Base-by-base conservation (phyloP, 23 tunicate species). In the Ciona savignyi region DNA sequence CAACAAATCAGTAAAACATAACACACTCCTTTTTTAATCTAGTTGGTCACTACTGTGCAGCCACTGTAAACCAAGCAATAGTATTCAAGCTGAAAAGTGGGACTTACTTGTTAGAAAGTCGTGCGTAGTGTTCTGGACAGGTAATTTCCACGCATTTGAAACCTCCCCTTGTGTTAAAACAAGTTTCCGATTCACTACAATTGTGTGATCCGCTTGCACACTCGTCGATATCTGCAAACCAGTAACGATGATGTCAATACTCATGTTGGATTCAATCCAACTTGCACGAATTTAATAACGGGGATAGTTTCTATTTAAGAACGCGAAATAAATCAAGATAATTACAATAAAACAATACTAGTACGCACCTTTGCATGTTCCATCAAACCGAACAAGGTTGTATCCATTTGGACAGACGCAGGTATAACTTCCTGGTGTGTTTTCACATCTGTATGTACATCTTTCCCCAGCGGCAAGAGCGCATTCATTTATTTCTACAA, bases 141-240 rank as follows among this genome's bases (percentile, higher is more conserved):
- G 75, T 63, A 24, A 91, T 51, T 2, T 70, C 77, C 6, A 83
- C 89, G 64, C 97, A 91, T 32, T 67, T 70, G 72, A 68, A 80
- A 65, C 91, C 62, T 6, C 97, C 97, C 27, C 74, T 49, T n/a
- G 97, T 91, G 71, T 91, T 91, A 84, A 91, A 91, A 62, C 97
- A 91, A 33, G 97, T 91, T 30, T 91, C 83, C 2, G 66, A 26
- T 4, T 32, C 63, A 2, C 75, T n/a, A 76, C 97, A 91, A 25
- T 78, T 75, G 70, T 92, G 62, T 1, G 19, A n/a, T 3, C 35
- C 29, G 33, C 33, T 26, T 4, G 66, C 65, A 60, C 97, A 91
- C 66, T 91, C 97, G 76, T 91, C 91, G 64, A 91, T 66, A 62
- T 91, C 97, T 91, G 51, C 9, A 77, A 26, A 70, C 51, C n/a